These are phyloP conservation scores for Sebastolobus alascanus DNA, from an alignment of 2,797 vertebrate species.

Conservation along the genomic window DNA sequence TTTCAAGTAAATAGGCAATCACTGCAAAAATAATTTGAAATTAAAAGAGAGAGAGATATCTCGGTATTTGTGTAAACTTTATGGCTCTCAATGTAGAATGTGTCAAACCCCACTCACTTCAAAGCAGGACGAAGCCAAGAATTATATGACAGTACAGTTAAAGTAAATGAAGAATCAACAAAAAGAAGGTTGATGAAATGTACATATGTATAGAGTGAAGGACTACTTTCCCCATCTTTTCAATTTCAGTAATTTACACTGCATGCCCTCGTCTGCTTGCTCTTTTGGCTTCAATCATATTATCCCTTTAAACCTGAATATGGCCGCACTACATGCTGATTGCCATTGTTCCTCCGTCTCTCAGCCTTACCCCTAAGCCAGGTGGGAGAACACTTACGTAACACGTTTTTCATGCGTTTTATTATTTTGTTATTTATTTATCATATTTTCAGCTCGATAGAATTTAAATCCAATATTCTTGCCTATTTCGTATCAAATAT, in stretches of 20 bases:
- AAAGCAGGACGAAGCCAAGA: background rate
- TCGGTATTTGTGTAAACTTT: too few species aligned
- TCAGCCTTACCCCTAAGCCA: conserved; percentile 22
- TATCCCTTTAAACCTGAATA: conserved; percentile 40
- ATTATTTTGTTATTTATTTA: background rate
- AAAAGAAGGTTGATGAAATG: background rate
- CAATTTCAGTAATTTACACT: conserved; percentile 24
- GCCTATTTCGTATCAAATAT: background rate
- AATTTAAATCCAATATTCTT: background rate
- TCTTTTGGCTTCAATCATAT: conserved; percentile 50
- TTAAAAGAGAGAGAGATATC: too few species aligned
- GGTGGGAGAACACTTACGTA: conserved; percentile 34
- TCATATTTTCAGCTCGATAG: background rate
- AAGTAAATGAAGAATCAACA: background rate
- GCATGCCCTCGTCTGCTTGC: conserved; percentile 14
- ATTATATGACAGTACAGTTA: background rate
- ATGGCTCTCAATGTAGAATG: background rate
- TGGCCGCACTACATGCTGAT: conserved; percentile 20
- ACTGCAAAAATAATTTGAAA: too few species aligned
- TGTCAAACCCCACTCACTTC: background rate
- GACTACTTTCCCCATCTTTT: background rate
- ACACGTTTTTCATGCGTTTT: conserved; percentile 17
- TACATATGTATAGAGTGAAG: background rate
- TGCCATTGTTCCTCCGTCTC: conserved; percentile 38
- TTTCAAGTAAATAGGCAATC: too few species aligned